Percentiles rank a stretch among this genome's conserved stretches.
These are phyloP conservation scores for Dichetophora obliterata DNA, from an alignment of 2,888 invertebrate species.

Conservation along the genomic window DNA sequence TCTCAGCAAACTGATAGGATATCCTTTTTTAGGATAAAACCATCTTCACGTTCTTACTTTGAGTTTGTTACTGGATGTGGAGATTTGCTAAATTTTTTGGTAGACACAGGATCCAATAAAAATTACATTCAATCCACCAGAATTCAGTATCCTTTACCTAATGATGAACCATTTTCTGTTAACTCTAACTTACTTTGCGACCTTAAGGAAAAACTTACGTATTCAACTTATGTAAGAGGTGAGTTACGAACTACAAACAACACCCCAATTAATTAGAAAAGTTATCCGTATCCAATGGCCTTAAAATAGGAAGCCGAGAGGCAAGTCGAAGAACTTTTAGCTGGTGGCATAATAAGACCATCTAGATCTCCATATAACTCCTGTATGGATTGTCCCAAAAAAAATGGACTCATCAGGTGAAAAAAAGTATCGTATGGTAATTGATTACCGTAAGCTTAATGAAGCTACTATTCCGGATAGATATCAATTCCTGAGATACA, in stretches of 20 bases:
- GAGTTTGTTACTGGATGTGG: no score
- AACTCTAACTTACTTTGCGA: constrained; percentile 31
- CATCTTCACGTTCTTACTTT: no score
- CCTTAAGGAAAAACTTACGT: constrained; percentile 39
- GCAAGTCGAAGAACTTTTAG: constrained; percentile 30
- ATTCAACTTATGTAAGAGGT: constrained; percentile 28
- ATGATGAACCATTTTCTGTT: not conserved
- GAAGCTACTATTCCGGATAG: constrained; percentile 25
- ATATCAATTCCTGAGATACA: constrained; percentile 40
- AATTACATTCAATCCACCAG: not conserved
- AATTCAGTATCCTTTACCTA: not conserved
- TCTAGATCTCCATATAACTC: constrained; percentile 37
- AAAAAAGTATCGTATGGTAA: constrained; percentile 32
- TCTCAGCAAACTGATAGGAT: no score
- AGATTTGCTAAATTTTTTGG: no score
- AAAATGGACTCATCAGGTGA: constrained; percentile 23
- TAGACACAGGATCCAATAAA: constrained; percentile 11
- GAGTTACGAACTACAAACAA: constrained; percentile 38
- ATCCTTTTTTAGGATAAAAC: no score
- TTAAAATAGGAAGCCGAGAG: constrained; percentile 35
- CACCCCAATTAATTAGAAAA: constrained; percentile 26
- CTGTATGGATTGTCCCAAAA: constrained; percentile 36
- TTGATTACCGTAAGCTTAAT: constrained; percentile 42
- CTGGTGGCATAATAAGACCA: constrained; percentile 39
- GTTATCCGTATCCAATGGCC: constrained; percentile 38